A percentile compares a stretch with the other conserved stretches of the same genome.
Evolutionary conservation across 2,113 vertebrate species (phyloP).

Genomic region (Jaculus jaculus): DNA sequence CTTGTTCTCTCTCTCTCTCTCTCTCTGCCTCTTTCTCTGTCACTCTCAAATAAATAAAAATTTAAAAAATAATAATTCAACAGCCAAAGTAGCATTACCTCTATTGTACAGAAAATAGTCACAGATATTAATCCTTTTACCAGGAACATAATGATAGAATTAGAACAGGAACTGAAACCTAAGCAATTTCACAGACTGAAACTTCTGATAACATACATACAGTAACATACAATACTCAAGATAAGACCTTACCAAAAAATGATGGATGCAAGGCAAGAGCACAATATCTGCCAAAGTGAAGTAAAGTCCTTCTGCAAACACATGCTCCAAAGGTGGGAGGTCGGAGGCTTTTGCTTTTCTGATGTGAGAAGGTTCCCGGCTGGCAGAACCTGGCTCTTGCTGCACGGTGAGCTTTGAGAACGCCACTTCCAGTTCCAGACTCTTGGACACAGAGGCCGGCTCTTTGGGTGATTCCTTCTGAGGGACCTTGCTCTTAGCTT

Average conservation of each 20-base stretch:
- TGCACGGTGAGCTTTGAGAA: constrained; percentile 89
- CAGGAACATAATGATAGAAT: neutral
- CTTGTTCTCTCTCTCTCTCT: too few species aligned
- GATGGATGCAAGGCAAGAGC: constrained; percentile 94
- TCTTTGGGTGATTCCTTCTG: neutral
- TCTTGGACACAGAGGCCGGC: neutral
- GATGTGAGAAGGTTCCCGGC: constrained; percentile 89
- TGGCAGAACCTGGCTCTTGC: constrained; percentile 78
- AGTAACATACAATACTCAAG: neutral
- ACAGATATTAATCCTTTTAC: neutral
- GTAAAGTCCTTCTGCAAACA: constrained; percentile 97
- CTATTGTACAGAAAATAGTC: neutral
- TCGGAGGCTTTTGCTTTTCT: constrained; percentile 92
- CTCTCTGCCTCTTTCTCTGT: too few species aligned
- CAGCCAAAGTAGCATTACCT: neutral
- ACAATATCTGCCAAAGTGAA: constrained; percentile 97
- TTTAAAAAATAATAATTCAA: too few species aligned
- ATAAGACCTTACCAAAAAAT: constrained; percentile 91
- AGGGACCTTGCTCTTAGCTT: neutral
- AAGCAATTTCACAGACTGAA: neutral
- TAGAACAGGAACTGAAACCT: neutral
- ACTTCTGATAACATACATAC: neutral
- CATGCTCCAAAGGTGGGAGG: constrained; percentile 91
- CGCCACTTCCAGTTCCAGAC: constrained; percentile 89
- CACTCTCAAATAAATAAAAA: too few species aligned